Percentiles rank a stretch among this genome's conserved stretches.
These are phyloP conservation scores for Palloptera scutellata DNA, from an alignment of 2,888 invertebrate genomes.

Conservation along the genomic window DNA sequence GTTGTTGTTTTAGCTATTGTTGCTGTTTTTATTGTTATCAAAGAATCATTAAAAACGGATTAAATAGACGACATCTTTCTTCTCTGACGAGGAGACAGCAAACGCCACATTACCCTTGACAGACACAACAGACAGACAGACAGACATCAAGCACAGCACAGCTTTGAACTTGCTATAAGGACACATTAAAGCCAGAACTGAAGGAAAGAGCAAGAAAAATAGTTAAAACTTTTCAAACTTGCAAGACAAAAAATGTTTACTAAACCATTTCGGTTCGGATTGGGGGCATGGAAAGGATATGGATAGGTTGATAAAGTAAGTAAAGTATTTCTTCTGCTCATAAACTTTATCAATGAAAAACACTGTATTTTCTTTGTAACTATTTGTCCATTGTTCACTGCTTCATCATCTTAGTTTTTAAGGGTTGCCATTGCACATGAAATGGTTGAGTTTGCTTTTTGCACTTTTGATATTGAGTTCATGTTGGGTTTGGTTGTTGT, in stretches of 20 bases:
- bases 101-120: background rate
- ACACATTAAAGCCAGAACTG: background rate
- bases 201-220: background rate
- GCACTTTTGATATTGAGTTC: slow-evolving; percentile 26
- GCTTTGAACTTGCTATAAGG: background rate
- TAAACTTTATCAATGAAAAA: slow-evolving; percentile 43
- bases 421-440: background rate
- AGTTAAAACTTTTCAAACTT: background rate
- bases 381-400: background rate
- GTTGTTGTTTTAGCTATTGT: no score
- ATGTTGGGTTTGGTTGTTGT: slow-evolving; percentile 21
- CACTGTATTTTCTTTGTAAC: slow-evolving; percentile 19
- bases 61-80: slow-evolving; percentile 2
- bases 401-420: background rate
- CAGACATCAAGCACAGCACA: no score
- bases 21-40: background rate
- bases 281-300: background rate
- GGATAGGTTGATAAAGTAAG: no score
- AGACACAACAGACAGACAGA: no score
- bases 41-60: slow-evolving; percentile 23
- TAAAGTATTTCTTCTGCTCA: background rate
- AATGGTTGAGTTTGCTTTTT: slow-evolving; percentile 3
- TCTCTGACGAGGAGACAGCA: background rate
- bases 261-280: no score
- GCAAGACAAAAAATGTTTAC: background rate